Evolutionary conservation across 2,888 invertebrate genomes (phyloP), one percentile per base, ranked within the genome.

Genomic region (Drosophila pullipes): DNA sequence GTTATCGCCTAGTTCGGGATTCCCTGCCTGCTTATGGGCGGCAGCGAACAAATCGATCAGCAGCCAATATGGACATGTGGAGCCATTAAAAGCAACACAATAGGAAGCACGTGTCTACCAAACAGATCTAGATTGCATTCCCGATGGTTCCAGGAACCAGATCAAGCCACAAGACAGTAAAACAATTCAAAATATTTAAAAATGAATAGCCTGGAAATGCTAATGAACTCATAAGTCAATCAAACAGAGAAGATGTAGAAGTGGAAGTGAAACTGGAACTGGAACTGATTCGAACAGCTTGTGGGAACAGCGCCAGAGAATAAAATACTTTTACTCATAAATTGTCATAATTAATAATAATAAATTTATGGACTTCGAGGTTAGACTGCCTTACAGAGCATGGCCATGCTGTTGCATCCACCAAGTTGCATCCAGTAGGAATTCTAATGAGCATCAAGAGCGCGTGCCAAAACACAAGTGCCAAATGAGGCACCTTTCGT

Each of bases 271-370:
- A 39, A 65, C 53, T 64, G 35, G 5, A 31, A 16, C 28, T 41
- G 44, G 50, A 65, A 60, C 69, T 68, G 47, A 61, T 59, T 70
- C 31, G 31, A 49, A 65, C 50, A 50, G 73, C 71, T 73, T 58
- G 61, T 75, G 67, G 53, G 37, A 47, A 39, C 37, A 67, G 69
- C 68, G 72, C 57, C 62, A 60, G 11, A 60, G 60, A 41, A 50
- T 47, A 68, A 25, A 89, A 81, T 83, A 86, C 86, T 85, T 81
- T 85, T 89, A 84, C 87, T 86, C 79, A 81, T 79, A 84, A 86
- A 87, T 78, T 89, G 87, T 89, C 88, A 86, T 86, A 89, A 85
- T 89, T 87, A 89, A 85, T 87, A 87, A 82, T 82, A 86, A 89
- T 80, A 75, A 76, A 80, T 78, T 84, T 85, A 83, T 85, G 83